Base-by-base conservation (phyloP, 1,140 invertebrate species). In the Pseudomyrmex flavicornis region DNA sequence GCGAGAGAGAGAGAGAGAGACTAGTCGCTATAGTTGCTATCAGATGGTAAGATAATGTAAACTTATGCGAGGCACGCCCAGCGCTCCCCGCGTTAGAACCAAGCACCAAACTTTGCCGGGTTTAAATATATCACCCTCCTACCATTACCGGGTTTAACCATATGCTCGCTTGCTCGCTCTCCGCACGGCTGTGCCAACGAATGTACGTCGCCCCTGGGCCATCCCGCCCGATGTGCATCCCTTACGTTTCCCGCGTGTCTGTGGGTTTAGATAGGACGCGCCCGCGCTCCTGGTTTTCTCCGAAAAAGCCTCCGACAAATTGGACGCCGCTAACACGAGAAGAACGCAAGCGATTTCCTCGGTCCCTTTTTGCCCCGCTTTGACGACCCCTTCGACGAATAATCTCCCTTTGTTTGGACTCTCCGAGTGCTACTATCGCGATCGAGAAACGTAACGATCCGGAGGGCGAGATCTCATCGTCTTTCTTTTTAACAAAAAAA, bases 31-130 rank as follows among this genome's bases (percentile, higher is more conserved):
- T 84, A 92, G 89, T 91, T 82, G 89, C 92, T 93, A 94, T 94
- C 93, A 91, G 93, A 93, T 93, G 90, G 90, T 91, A 93, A 94
- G 93, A 94, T 94, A 94, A 94, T 94, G 93, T 94, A 94, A 94
- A 94, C 93, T 94, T 94, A 94, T 94, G 93, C 93, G 92, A 93
- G 91, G 92, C 92, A 94, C 93, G 92, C 92, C 92, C 91, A 91
- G 84, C 91, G 84, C 66, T 56, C 87, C 89, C 85, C 80, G 22
- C 82, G 84, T 79, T 75, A 56, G 68, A 88, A 80, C 89, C 86
- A 86, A 86, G 89, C 88, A 88, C 92, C 90, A 93, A 94, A 94
- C 92, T 94, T 94, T 93, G 83, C 91, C 61, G 86, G 90, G 87
- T 93, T 94, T 94, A 94, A 94, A 94, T 94, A 93, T 93, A 94